Evolutionary conservation across 2,888 invertebrate species (phyloP), one percentile per base, ranked within the genome.

Genomic region (Brachylomia viminalis): DNA sequence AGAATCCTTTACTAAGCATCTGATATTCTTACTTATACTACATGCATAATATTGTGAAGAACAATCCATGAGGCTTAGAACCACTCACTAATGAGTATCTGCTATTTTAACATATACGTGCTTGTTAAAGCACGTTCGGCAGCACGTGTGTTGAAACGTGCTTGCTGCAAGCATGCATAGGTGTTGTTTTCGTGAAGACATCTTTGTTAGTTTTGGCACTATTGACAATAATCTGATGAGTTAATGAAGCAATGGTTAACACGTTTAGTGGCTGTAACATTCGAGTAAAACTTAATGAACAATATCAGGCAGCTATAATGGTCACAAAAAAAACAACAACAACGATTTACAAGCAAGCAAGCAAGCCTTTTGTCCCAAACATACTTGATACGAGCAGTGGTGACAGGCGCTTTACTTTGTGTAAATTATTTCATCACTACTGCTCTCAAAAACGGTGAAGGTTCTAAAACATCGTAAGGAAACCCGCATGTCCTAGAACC

Each of bases 61-160:
- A 47, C 17, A 23, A 67, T 56, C 56, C 65, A 23, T 23, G 11
- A 61, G 30, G 8, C n/a, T 42, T 59, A 38, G 38, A 52, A 65
- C 10, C 20, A 20, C 49, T 59, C 15, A 45, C 11, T 58, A 20
- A 27, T 33, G 52, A 54, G n/a, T 69, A 64, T 72, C 69, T 66
- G 27, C n/a, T 58, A 76, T 81, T 76, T 85, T 72, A 45, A 47
- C 74, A 84, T 80, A 71, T 54, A 80, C 66, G 62, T 75, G 81
- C 45, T 76, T 61, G 10, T 38, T 30, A 70, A 76, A 72, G 58
- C 82, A 83, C 72, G 81, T 84, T 62, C 27, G 0, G 3, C 1
- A 49, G 23, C 82, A 77, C 77, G 70, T 85, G 77, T 54, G 0
- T 23, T 8, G 13, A 49, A 52, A 67, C 67, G 66, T 81, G 72